Conservation (phyloP, 1,140 invertebrate genomes). For the Aethina tumida region DNA sequence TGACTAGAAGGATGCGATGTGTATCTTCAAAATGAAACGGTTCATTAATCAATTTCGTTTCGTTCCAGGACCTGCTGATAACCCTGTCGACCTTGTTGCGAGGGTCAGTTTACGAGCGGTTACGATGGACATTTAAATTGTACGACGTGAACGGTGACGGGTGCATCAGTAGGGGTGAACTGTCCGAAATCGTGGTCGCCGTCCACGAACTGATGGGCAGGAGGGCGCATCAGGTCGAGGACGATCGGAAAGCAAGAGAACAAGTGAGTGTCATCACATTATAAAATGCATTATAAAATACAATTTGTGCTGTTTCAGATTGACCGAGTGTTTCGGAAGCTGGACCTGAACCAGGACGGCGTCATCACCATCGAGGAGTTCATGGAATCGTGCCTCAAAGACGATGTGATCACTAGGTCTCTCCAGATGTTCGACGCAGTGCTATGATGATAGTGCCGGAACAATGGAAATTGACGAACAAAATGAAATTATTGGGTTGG, state of each 20-base stretch:
- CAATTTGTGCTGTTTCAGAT: no score
- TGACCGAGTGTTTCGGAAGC: slow-evolving; percentile 77
- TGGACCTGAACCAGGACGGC: slow-evolving; percentile 89
- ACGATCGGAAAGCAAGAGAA: slow-evolving; percentile 70
- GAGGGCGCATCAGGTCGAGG: slow-evolving; percentile 58
- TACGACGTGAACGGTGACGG: slow-evolving; percentile 95
- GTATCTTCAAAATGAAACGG: no score
- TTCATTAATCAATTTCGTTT: not conserved
- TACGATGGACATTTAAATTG: slow-evolving; percentile 88
- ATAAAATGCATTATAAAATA: no score
- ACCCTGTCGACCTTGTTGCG: slow-evolving; percentile 80
- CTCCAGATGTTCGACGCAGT: slow-evolving; percentile 73
- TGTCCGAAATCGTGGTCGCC: slow-evolving; percentile 81
- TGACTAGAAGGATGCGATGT: no score
- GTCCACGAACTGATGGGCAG: slow-evolving; percentile 87
- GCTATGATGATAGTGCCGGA: slow-evolving; percentile 61
- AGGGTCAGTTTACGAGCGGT: slow-evolving; percentile 83
- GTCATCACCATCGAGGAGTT: slow-evolving; percentile 95
- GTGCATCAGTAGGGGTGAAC: slow-evolving; percentile 80
- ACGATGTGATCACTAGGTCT: slow-evolving; percentile 71
- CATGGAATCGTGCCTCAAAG: slow-evolving; percentile 88
- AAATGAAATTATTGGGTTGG: no score
- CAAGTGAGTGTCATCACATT: no score
- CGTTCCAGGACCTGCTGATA: slow-evolving; percentile 70
- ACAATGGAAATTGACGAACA: no score